Evolutionary conservation across 2,888 invertebrate genomes (phyloP), one percentile per base, ranked within the genome.

Genomic region (Zonitis immaculata): DNA sequence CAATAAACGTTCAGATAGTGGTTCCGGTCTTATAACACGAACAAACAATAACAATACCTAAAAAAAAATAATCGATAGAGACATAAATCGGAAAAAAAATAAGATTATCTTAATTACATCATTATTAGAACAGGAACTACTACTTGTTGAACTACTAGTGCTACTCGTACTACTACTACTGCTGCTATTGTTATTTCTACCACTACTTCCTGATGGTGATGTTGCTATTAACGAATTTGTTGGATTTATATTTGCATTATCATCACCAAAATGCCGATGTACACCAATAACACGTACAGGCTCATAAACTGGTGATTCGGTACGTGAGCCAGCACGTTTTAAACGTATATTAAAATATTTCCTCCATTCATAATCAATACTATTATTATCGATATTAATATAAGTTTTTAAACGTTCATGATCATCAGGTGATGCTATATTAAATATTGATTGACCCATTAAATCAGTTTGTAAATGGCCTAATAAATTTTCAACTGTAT

Each of bases 381-480:
- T 39, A 39, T 60, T 77, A 66, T 69, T 72, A 42, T 78, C 77
- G 0, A 76, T 73, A 20, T 66, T 74, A 27, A 91, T 76, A 63
- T 86, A 85, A 46, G 82, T 80, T 46, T 81, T 80, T 48, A 95
- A 77, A 64, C 84, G 82, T 43, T 85, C 85, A 64, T 88, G 88
- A 75, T 96, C 87, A 68, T 87, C 83, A n/a, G 84, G 80, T 75
- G 90, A 88, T 39, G 91, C 83, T 74, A 91, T 89, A 68, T 88
- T 85, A 78, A 87, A 87, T 73, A 95, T 74, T 65, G 86, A 89
- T 75, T 88, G 86, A 12, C 89, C 89, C 72, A 93, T 82, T 62
- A 94, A 79, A 73, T 95, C 93, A 66, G 88, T 84, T 87, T 93
- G 87, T 66, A 88, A 85, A 76, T 94, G 89, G 52, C 95, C 95